Conservation (phyloP, 2,113 vertebrate genomes). For the Neogobius melanostomus region DNA sequence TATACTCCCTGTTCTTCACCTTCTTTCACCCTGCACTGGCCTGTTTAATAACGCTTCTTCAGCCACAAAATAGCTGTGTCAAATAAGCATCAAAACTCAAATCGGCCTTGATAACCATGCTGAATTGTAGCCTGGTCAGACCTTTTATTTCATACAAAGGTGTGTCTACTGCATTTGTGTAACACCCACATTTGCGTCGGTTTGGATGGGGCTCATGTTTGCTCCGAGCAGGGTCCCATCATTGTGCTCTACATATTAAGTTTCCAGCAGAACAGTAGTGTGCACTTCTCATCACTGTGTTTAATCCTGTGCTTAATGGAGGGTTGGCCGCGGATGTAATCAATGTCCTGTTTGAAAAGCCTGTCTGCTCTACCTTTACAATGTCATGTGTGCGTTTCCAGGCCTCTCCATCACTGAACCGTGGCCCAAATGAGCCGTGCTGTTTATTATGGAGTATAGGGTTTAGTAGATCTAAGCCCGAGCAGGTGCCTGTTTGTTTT, state of each 20-base stretch:
- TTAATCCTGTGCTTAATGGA: conserved; percentile 64
- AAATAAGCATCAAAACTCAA: too few relatives aligned
- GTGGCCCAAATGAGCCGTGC: conserved; percentile 15
- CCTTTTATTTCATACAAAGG: too few relatives aligned
- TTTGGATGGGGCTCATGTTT: neutral
- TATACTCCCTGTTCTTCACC: too few relatives aligned
- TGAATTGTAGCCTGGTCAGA: too few relatives aligned
- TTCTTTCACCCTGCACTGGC: too few relatives aligned
- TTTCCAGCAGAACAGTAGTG: conserved; percentile 36
- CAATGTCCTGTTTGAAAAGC: conserved; percentile 50
- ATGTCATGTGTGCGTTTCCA: conserved; percentile 44
- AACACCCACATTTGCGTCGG: neutral
- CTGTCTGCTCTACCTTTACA: conserved; percentile 27
- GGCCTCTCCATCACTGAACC: neutral
- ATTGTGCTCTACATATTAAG: neutral
- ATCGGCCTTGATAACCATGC: too few relatives aligned
- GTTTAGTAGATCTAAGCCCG: conserved; percentile 54
- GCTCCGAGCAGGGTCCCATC: too few relatives aligned
- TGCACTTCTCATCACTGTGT: conserved; percentile 42
- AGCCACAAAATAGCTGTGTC: too few relatives aligned
- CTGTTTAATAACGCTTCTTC: too few relatives aligned
- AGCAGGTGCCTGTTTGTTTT: conserved; percentile 75
- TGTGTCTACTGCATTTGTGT: neutral
- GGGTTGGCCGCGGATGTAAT: conserved; percentile 61
- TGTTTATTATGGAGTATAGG: conserved; percentile 74